Evolutionary conservation across 2,888 invertebrate genomes (phyloP), one percentile per base, ranked within the genome.

Genomic region (Limnephilus rhombicus): DNA sequence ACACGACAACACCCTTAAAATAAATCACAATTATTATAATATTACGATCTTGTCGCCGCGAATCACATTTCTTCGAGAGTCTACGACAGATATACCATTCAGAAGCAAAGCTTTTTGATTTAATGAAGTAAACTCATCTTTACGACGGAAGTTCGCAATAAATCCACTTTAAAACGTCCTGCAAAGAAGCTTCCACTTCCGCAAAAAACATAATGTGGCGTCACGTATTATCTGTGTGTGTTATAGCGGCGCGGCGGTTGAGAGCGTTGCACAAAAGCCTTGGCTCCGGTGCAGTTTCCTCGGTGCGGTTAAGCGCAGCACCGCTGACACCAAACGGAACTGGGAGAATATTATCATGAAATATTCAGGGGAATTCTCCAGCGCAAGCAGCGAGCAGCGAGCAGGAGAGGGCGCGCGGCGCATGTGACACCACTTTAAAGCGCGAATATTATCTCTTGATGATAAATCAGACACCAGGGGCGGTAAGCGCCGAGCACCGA

Each of bases 341-440:
- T 93, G 93, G 92, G 88, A 94, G 93, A 93, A 93, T 92, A 93
- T 93, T 92, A 93, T 90, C 90, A 93, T 94, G 93, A 91, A 93
- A 93, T 93, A 93, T 93, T 92, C 92, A 92, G 90, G 31, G 34
- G 34, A 68, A 34, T 31, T n/a, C 49, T 37, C 81, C 85, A n/a
- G 45, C 80, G 85, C 80, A 24, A 24, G 45, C 85, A 34, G 92
- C 37, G 37, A 80, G n/a, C 0, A 49, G 45, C n/a, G n/a, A n/a
- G n/a, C n/a, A n/a, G n/a, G 49, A 45, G 45, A 49, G 49, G 49
- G 49, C 49, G 49, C 31, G 88, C 81, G 89, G 89, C 41, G 81
- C 80, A 80, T 89, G 89, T 81, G 81, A 81, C 80, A 31, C 41
- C 81, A 81, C 80, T 81, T 89, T 37, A 41, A 88, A 11, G 89